A percentile compares a stretch with the other conserved stretches of the same genome.
Conservation (phyloP, 2,888 invertebrate genomes). For the Empis stercorea region DNA sequence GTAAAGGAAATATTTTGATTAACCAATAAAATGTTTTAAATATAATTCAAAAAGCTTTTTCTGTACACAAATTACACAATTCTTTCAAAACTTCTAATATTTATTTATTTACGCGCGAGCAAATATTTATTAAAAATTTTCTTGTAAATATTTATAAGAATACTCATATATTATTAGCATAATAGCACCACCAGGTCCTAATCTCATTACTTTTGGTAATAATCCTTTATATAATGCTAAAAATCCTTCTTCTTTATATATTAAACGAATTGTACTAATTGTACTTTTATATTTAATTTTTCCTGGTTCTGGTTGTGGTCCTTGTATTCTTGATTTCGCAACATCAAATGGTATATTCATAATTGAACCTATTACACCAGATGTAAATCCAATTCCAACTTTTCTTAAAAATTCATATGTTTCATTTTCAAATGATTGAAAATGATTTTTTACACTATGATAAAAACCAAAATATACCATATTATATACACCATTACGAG, state of each 20-base stretch:
- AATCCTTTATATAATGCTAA: slow-evolving; percentile 84
- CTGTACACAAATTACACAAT: no score
- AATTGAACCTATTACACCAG: slow-evolving; percentile 76
- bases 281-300: slow-evolving; percentile 68
- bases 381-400: slow-evolving; percentile 71
- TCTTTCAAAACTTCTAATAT: no score
- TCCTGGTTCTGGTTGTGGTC: slow-evolving; percentile 65
- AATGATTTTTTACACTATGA: slow-evolving; percentile 69
- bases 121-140: slow-evolving; percentile 29
- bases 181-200: slow-evolving; percentile 91
- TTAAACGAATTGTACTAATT: slow-evolving; percentile 53
- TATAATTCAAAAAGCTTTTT: no score
- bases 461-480: slow-evolving; percentile 93
- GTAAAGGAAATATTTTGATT: no score
- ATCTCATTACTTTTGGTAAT: slow-evolving; percentile 75
- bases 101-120: neutral
- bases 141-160: slow-evolving; percentile 59
- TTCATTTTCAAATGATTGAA: slow-evolving; percentile 55
- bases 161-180: slow-evolving; percentile 90
- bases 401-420: slow-evolving; percentile 58
- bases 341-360: slow-evolving; percentile 94
- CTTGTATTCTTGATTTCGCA: slow-evolving; percentile 90
- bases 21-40: no score
- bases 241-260: slow-evolving; percentile 81
- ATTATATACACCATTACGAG: slow-evolving; percentile 83